These are phyloP conservation scores for Masticophis lateralis DNA, from an alignment of 2,797 vertebrate species.

Conservation along the genomic window DNA sequence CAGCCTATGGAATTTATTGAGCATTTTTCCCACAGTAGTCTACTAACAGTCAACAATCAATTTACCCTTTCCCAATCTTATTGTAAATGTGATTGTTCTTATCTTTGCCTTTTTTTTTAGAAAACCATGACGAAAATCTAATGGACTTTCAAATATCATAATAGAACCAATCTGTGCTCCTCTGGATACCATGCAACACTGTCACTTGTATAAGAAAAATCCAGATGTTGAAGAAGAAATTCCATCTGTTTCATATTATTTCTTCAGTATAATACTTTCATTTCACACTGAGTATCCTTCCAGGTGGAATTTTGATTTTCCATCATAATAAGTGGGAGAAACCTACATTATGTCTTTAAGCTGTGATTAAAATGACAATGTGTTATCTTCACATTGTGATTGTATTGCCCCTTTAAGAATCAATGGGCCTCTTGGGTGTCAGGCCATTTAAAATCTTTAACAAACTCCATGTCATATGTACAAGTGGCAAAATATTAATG, in stretches of 20 bases:
- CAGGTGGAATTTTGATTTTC: neutral
- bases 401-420: neutral
- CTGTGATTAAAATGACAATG: neutral
- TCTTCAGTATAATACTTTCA: neutral
- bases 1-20: conserved; percentile 4
- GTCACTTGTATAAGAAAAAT: neutral
- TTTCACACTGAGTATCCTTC: neutral
- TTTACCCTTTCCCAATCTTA: neutral
- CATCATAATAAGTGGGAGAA: neutral
- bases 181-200: neutral
- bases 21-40: neutral
- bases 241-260: neutral
- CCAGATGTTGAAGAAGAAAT: neutral
- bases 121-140: neutral
- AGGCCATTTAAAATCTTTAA: neutral
- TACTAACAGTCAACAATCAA: neutral
- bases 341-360: neutral
- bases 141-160: neutral
- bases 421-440: neutral
- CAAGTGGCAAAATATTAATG: neutral
- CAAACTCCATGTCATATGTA: conserved; percentile 15
- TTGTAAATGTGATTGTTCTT: neutral
- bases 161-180: neutral
- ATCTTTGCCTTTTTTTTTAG: neutral
- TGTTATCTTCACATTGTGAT: conserved; percentile 12